Evolutionary conservation across 2,888 invertebrate genomes (phyloP).

Genomic region (Pandemis corylana): DNA sequence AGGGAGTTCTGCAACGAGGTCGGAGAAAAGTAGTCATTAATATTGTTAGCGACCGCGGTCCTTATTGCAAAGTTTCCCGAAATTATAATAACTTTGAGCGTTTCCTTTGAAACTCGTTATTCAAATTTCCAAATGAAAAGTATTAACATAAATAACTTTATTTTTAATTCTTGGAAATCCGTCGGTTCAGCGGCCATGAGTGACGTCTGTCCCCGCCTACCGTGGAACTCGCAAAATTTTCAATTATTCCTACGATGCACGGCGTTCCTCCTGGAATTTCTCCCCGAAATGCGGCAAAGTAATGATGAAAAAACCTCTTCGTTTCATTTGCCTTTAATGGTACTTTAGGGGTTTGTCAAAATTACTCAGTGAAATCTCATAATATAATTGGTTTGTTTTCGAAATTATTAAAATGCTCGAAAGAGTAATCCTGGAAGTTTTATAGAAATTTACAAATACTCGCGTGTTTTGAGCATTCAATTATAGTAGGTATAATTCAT

Average conservation of each 20-base stretch:
- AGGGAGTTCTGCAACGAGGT: too few relatives aligned
- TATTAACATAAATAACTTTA: neutral
- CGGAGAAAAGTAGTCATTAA: neutral
- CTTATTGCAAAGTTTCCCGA: neutral
- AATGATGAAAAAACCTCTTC: constrained; percentile 14
- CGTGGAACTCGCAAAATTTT: constrained; percentile 14
- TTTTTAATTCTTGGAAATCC: constrained; percentile 4
- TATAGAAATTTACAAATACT: neutral
- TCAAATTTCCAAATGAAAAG: neutral
- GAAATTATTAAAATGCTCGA: neutral
- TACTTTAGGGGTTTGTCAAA: constrained; percentile 13
- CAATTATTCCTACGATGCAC: constrained; percentile 26
- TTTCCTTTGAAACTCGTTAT: neutral
- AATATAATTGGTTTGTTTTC: constrained; percentile 4
- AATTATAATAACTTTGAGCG: neutral
- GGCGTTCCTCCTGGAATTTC: neutral
- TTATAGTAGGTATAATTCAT: too few relatives aligned
- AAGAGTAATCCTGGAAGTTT: too few relatives aligned
- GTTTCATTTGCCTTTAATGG: constrained; percentile 17
- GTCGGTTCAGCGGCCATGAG: constrained; percentile 6
- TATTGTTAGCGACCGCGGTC: neutral
- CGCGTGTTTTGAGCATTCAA: too few relatives aligned
- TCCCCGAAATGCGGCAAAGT: constrained; percentile 10
- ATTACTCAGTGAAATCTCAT: constrained; percentile 12
- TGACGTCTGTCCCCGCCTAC: neutral